Conservation (phyloP, 2,797 vertebrate species). For the Crax fasciolata region DNA sequence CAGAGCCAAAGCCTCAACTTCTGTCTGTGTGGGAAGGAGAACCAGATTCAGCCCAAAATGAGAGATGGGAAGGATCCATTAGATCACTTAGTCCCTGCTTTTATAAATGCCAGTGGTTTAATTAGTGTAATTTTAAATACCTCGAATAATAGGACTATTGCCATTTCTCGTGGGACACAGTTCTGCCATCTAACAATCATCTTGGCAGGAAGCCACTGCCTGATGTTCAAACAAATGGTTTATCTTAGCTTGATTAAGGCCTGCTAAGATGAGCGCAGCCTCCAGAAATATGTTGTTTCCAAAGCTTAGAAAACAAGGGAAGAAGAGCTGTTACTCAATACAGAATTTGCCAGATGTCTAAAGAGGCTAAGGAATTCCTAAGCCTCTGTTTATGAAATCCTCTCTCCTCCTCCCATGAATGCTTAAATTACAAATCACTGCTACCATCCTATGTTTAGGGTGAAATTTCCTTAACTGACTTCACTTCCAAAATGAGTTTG, state of each 20-base stretch:
- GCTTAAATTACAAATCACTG: slow-evolving; percentile 55
- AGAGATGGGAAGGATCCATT: neutral
- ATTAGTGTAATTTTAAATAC: slow-evolving; percentile 29
- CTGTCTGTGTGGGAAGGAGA: slow-evolving; percentile 14
- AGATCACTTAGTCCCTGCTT: neutral
- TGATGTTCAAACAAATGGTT: slow-evolving; percentile 57
- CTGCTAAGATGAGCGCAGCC: slow-evolving; percentile 20
- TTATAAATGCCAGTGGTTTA: neutral
- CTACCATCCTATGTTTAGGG: slow-evolving; percentile 37
- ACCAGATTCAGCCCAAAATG: neutral
- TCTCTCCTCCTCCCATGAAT: slow-evolving; percentile 33
- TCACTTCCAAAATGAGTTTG: slow-evolving; percentile 51
- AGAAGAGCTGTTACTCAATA: slow-evolving; percentile 69
- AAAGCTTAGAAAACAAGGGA: slow-evolving; percentile 58
- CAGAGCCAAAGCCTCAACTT: neutral
- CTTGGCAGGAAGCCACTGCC: slow-evolving; percentile 28
- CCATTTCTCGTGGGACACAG: slow-evolving; percentile 13
- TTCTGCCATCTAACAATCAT: slow-evolving; percentile 24
- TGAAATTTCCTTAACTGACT: slow-evolving; percentile 46
- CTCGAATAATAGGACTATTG: neutral
- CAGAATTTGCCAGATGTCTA: slow-evolving; percentile 78
- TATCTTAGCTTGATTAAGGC: slow-evolving; percentile 59
- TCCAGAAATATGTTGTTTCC: slow-evolving; percentile 75
- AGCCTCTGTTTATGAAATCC: slow-evolving; percentile 84
- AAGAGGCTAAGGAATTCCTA: slow-evolving; percentile 79